Evolutionary conservation across 1,140 invertebrate genomes (phyloP).

Genomic region (Papilio xuthus): DNA sequence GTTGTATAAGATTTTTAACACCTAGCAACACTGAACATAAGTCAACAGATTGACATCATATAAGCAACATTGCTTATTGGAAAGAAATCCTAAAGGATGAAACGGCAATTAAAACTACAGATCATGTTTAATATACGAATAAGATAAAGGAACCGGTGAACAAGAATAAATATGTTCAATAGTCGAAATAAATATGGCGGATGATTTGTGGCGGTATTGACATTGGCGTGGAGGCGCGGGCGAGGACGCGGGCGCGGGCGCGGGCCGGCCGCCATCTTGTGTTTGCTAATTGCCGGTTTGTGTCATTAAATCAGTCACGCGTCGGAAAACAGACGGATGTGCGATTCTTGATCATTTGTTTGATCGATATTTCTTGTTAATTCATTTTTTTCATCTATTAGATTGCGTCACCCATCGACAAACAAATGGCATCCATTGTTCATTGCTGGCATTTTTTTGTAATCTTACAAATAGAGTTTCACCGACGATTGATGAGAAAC

Average conservation of each 20-base stretch:
- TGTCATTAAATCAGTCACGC: slow-evolving; percentile 73
- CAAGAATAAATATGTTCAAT: slow-evolving; percentile 44
- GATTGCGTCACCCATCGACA: slow-evolving; percentile 33
- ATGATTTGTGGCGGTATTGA: slow-evolving; percentile 69
- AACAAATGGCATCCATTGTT: slow-evolving; percentile 39
- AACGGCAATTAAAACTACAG: slow-evolving; percentile 42
- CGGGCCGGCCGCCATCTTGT: slow-evolving; percentile 68
- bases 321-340: slow-evolving; percentile 47
- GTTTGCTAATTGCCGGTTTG: slow-evolving; percentile 65
- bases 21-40: neutral
- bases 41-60: slow-evolving; percentile 20
- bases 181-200: slow-evolving; percentile 64
- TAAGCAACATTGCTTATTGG: slow-evolving; percentile 15
- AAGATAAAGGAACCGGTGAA: slow-evolving; percentile 38
- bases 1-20: neutral
- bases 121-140: slow-evolving; percentile 37
- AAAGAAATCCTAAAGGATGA: slow-evolving; percentile 35
- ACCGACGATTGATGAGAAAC: slow-evolving; percentile 26
- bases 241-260: slow-evolving; percentile 64
- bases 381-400: slow-evolving; percentile 25
- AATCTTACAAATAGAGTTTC: slow-evolving; percentile 31
- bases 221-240: slow-evolving; percentile 61
- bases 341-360: slow-evolving; percentile 40
- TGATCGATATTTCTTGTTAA: slow-evolving; percentile 39
- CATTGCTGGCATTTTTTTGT: slow-evolving; percentile 35